Conservation (phyloP, 2,888 invertebrate species). For the Leucozona laternaria region DNA sequence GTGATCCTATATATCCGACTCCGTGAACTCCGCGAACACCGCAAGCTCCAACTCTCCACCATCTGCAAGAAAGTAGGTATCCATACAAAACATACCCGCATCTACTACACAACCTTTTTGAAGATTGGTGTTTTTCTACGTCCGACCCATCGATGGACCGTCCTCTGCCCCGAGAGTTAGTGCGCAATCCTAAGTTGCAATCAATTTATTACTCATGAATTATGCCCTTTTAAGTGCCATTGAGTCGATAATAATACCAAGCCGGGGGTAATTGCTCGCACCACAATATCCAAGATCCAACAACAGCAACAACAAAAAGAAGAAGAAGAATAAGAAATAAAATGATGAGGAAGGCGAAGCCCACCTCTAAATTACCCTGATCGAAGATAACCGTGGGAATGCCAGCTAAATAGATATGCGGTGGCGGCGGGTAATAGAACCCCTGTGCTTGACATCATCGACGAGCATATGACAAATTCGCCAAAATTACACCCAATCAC, state of each 20-base stretch:
- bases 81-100: neutral
- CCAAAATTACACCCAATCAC: constrained; percentile 73
- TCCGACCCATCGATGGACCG: neutral
- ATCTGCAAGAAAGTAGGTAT: neutral
- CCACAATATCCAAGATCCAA: constrained; percentile 27
- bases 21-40: neutral
- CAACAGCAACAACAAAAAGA: neutral
- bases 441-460: constrained; percentile 49
- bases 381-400: constrained; percentile 68
- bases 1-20: constrained; percentile 16
- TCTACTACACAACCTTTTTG: neutral
- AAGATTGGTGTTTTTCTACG: neutral
- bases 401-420: constrained; percentile 5
- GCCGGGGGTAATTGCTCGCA: constrained; percentile 60
- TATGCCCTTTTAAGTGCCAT: constrained; percentile 82
- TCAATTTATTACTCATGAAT: constrained; percentile 83
- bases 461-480: constrained; percentile 69
- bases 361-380: constrained; percentile 53
- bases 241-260: constrained; percentile 69
- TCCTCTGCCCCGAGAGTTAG: constrained; percentile 36
- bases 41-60: neutral
- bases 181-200: constrained; percentile 76
- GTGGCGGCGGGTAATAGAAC: too few species aligned
- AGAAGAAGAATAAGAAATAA: constrained; percentile 13
- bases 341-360: constrained; percentile 24